These are phyloP conservation scores for Ceratitis capitata DNA, from an alignment of 1,140 invertebrate species.

Conservation along the genomic window DNA sequence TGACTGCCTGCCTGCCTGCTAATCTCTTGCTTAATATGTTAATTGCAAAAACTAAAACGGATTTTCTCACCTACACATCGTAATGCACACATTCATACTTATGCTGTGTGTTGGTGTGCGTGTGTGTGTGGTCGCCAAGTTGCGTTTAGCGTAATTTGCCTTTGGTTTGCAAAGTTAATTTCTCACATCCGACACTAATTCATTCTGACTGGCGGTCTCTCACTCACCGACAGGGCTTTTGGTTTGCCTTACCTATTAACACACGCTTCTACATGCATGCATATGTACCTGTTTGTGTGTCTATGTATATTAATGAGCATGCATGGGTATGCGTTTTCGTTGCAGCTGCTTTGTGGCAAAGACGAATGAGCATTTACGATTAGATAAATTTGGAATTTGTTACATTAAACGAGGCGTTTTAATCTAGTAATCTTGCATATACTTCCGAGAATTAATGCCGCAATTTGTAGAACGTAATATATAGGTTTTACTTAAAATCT, in stretches of 20 bases:
- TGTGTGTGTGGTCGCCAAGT: neutral
- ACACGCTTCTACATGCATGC: neutral
- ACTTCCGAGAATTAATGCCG: neutral
- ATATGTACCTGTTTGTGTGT: neutral
- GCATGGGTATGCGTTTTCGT: neutral
- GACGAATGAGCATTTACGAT: conserved; percentile 22
- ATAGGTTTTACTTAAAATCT: no score
- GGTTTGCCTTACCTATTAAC: no score
- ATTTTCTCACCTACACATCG: conserved; percentile 10
- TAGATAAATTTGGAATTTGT: conserved; percentile 26
- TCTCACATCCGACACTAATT: conserved; percentile 35
- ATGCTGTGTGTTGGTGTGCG: neutral
- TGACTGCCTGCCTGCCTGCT: neutral
- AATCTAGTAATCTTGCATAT: neutral
- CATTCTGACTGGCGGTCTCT: conserved; percentile 21
- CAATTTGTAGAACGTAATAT: neutral
- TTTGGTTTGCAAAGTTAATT: conserved; percentile 33
- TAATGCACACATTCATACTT: neutral
- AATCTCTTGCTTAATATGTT: conserved; percentile 38
- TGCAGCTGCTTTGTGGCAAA: conserved; percentile 9
- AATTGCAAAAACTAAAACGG: conserved; percentile 35
- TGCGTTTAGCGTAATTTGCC: conserved; percentile 32
- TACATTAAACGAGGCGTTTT: conserved; percentile 1
- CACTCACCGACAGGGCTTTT: neutral
- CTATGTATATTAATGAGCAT: neutral